Percentiles rank a stretch among this genome's conserved stretches.
Evolutionary conservation across 2,113 vertebrate species (phyloP).

Genomic region (Hippopotamus amphibius): DNA sequence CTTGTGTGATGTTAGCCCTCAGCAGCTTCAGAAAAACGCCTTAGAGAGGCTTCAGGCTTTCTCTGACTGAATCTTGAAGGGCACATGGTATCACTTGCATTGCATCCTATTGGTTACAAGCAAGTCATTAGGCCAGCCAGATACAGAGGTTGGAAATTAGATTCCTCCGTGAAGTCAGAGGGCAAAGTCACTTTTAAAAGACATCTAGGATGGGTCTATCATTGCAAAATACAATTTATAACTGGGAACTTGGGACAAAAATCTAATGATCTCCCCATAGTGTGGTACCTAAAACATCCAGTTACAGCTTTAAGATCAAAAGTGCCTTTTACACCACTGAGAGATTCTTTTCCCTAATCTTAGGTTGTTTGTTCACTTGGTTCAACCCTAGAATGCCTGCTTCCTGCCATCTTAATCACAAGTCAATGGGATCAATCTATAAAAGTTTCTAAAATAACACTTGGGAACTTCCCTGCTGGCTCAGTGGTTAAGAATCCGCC

Average conservation of each 20-base stretch:
- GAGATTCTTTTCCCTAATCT: background rate
- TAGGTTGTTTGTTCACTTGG: background rate
- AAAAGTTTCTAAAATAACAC: conserved; percentile 6
- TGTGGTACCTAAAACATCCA: background rate
- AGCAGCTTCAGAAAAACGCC: background rate
- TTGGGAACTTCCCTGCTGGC: background rate
- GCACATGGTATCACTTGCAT: background rate
- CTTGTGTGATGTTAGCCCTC: background rate
- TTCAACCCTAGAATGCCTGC: background rate
- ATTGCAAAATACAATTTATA: background rate
- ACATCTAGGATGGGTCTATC: background rate
- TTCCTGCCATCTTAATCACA: background rate
- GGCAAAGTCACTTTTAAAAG: conserved; percentile 28
- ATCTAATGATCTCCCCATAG: background rate
- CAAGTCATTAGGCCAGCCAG: background rate
- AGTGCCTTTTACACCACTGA: background rate
- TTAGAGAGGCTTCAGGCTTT: background rate
- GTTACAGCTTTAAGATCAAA: background rate
- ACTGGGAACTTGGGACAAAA: background rate
- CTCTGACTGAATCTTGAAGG: background rate
- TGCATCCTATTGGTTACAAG: background rate
- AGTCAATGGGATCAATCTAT: background rate
- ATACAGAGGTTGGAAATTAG: background rate
- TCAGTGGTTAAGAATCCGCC: too few species aligned
- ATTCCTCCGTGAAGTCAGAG: background rate